Percentiles rank a stretch among this genome's conserved stretches.
Conservation (phyloP, 2,888 invertebrate genomes). For the Peribatodes rhomboidaria region DNA sequence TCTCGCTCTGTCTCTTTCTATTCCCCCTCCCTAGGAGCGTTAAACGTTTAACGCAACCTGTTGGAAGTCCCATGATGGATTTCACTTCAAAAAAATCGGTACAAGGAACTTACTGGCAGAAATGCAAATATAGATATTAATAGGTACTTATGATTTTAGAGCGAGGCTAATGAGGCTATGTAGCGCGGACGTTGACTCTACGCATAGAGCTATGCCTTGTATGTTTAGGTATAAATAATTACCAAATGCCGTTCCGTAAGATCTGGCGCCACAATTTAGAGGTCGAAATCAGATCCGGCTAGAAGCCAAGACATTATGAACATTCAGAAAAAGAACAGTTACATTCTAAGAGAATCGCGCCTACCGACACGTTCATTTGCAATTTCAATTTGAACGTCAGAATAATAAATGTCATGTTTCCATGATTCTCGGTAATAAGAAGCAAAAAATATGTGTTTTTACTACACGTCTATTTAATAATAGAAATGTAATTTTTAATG, state of each 20-base stretch:
- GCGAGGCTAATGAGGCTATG: constrained; percentile 57
- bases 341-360: constrained; percentile 41
- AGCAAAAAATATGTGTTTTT: constrained; percentile 25
- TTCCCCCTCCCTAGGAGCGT: no score
- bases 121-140: constrained; percentile 72
- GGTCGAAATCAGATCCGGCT: constrained; percentile 62
- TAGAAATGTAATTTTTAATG: constrained; percentile 25
- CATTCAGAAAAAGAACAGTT: constrained; percentile 41
- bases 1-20: no score
- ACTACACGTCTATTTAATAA: constrained; percentile 18
- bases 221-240: constrained; percentile 58
- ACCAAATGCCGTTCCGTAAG: constrained; percentile 60
- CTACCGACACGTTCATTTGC: constrained; percentile 39
- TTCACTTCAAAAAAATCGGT: constrained; percentile 43
- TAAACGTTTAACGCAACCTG: no score
- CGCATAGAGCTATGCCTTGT: constrained; percentile 52
- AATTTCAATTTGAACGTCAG: constrained; percentile 41
- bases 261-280: constrained; percentile 72
- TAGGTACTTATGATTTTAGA: constrained; percentile 65
- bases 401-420: constrained; percentile 40
- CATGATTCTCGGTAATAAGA: constrained; percentile 26
- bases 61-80: no score
- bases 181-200: constrained; percentile 70
- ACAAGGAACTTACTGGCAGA: constrained; percentile 64
- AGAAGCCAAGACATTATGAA: constrained; percentile 42